phyloP scores from a whole-genome alignment of 2,888 invertebrate species.

The Hololepta plana region DNA sequence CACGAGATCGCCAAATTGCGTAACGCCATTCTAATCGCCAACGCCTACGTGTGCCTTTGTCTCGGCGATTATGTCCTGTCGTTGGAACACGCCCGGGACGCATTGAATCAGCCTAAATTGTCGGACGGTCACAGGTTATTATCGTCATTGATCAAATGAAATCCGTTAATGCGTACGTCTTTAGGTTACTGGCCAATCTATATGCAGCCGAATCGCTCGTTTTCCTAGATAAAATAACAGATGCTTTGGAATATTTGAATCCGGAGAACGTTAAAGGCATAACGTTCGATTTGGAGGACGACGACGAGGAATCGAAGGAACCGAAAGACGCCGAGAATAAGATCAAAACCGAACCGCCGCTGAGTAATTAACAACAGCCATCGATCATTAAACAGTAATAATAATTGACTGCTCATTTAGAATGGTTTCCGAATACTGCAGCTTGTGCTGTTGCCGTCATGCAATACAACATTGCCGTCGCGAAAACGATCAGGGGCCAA shows the following conservation, averaged over 20 bases:
- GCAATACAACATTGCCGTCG: conserved; percentile 62
- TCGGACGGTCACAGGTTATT: conserved; percentile 49
- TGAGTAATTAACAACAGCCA: conserved; percentile 20
- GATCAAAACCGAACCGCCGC: conserved; percentile 22
- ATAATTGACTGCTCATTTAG: conserved; percentile 22
- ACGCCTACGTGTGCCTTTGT: conserved; percentile 70
- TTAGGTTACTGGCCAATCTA: conserved; percentile 64
- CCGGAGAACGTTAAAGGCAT: conserved; percentile 49
- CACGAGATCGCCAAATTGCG: conserved; percentile 40
- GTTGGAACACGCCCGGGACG: conserved; percentile 54
- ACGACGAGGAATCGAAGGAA: conserved; percentile 21
- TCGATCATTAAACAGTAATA: too few species aligned
- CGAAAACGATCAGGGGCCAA: conserved; percentile 56
- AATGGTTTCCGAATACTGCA: conserved; percentile 45
- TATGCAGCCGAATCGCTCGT: conserved; percentile 82
- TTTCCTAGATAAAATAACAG: conserved; percentile 59
- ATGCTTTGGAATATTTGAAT: conserved; percentile 71
- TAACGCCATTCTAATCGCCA: conserved; percentile 53
- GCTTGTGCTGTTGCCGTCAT: conserved; percentile 50
- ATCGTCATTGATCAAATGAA: conserved; percentile 1
- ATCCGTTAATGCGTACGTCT: conserved; percentile 9
- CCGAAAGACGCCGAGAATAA: too few species aligned
- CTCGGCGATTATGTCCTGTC: conserved; percentile 70
- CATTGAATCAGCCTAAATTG: conserved; percentile 52
- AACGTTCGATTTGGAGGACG: conserved; percentile 24